Conservation (phyloP, 1,140 invertebrate genomes). For the Dreissena polymorpha region DNA sequence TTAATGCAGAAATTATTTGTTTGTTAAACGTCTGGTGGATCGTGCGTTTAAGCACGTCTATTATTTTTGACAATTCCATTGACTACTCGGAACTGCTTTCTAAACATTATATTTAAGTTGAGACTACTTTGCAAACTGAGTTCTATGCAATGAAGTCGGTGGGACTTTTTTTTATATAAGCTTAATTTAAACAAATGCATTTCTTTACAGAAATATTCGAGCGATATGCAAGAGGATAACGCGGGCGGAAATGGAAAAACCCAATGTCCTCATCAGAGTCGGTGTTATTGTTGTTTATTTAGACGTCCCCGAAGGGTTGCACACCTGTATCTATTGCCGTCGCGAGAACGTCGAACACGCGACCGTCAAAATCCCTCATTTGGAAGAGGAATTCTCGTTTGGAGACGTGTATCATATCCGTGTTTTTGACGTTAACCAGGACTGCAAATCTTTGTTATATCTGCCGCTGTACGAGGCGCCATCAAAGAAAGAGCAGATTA, state of each 20-base stretch:
- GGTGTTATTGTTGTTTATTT: not conserved
- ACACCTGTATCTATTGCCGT: not conserved
- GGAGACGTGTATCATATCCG: not conserved
- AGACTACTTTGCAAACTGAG: not conserved
- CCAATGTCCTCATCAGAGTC: not conserved
- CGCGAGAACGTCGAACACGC: not conserved
- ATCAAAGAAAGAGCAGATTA: constrained; percentile 1
- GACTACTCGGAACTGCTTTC: no score
- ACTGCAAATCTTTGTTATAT: not conserved
- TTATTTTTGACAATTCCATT: no score
- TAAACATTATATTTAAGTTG: not conserved
- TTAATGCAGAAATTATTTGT: no score
- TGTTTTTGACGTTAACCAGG: not conserved
- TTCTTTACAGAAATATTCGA: not conserved
- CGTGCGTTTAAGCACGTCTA: no score
- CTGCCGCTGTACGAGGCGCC: not conserved
- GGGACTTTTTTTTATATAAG: not conserved
- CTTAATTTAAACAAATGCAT: no score
- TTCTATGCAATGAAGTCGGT: not conserved
- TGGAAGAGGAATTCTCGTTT: not conserved
- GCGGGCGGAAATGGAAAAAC: not conserved
- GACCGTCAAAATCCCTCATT: not conserved
- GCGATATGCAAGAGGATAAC: not conserved
- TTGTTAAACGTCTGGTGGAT: no score
- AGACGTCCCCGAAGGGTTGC: not conserved